Base-by-base conservation (phyloP, 2,797 vertebrate genomes). In the Gobio occitaniae region DNA sequence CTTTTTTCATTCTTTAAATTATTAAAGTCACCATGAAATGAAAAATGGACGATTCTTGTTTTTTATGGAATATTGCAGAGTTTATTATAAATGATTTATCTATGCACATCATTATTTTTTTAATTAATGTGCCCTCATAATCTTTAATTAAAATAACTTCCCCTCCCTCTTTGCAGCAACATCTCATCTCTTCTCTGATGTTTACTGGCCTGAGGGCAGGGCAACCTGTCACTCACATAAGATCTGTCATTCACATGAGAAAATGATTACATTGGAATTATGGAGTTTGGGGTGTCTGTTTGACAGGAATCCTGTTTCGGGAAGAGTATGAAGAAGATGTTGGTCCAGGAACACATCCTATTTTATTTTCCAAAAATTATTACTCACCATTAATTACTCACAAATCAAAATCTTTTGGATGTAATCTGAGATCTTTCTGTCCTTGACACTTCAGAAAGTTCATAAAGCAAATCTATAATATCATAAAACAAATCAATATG, bases 1-100 rank as follows among this genome's bases (percentile, higher is more conserved):
- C 6, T 21, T 52, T 44, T 81, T 56, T 59, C 2, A 59, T 21
- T 38, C 25, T 17, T 50, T 75, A 75, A 83, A 83, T 66, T 32
- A 65, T 32, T 65, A 65, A 65, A 65, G 29, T 65, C 63, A 32
- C 13, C 63, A 8, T 65, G 29, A 65, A 65, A 65, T 65, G 13
- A 65, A 65, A 65, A 32, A 32, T 65, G 12, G 15, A 65, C n/a
- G 2, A 65, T 65, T 65, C 63, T 65, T 65, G 63, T 65, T 65
- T 65, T 59, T 29, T 63, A 29, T 29, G 12, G n/a, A 29, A 13
- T 29, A 29, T 29, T 63, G 59, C 59, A 25, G 59, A 13, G 59
- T 63, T 32, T 63, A 29, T 29, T 63, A 63, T 63, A 63, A 29
- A 63, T 15, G 2, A 63, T 63, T 29, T 63, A 63, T 63, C 13